Conservation (phyloP, 2,888 invertebrate genomes). For the Physocephala rufipes region DNA sequence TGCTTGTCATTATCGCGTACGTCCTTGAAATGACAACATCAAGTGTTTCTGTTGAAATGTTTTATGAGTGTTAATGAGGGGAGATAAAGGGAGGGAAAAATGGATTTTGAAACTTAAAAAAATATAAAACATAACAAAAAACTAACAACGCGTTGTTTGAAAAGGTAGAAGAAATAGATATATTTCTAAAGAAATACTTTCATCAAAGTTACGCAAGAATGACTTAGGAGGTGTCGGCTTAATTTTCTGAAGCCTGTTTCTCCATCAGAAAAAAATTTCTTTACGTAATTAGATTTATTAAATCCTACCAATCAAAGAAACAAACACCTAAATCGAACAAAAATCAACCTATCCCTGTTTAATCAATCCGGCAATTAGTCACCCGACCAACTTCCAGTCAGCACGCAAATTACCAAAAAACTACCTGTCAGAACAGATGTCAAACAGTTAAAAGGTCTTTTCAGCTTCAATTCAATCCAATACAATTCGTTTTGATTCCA, state of each 20-base stretch:
- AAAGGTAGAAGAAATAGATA: too few species aligned
- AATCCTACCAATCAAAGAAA: too few species aligned
- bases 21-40: conserved; percentile 21
- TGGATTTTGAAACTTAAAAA: not conserved
- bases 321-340: not conserved
- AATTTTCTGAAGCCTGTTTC: too few species aligned
- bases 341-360: not conserved
- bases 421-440: not conserved
- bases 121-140: not conserved
- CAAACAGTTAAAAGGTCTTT: not conserved
- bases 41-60: conserved; percentile 23
- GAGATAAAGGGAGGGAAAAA: not conserved
- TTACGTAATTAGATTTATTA: too few species aligned
- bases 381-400: not conserved
- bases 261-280: too few species aligned
- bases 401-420: conserved; percentile 4
- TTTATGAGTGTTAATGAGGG: conserved; percentile 10
- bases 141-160: too few species aligned
- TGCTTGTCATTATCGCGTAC: conserved; percentile 12
- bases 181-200: too few species aligned
- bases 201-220: too few species aligned
- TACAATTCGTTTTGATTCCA: conserved; percentile 35
- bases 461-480: too few species aligned
- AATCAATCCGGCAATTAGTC: not conserved
- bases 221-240: too few species aligned